These are phyloP conservation scores for Lepidurus arcticus DNA, from an alignment of 1,140 invertebrate genomes.

Conservation along the genomic window DNA sequence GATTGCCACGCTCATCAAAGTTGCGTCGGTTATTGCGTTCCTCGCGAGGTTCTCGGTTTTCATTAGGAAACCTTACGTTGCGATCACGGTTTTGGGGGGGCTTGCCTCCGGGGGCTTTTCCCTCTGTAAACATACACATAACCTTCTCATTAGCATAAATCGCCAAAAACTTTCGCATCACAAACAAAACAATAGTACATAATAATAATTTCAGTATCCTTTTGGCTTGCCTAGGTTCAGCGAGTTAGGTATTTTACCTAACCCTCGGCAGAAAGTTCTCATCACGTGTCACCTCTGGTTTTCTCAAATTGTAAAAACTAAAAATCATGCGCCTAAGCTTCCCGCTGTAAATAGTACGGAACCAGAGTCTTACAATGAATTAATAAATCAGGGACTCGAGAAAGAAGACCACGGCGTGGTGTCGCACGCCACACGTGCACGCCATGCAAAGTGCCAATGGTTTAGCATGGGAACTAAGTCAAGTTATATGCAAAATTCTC, in stretches of 20 bases:
- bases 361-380: too few species aligned
- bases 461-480: background rate
- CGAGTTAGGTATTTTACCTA: background rate
- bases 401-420: background rate
- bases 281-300: background rate
- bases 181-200: background rate
- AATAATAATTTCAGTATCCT: conserved; percentile 29
- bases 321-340: background rate
- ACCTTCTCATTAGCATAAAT: background rate
- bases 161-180: background rate
- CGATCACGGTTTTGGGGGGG: conserved; percentile 41
- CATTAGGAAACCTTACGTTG: conserved; percentile 50
- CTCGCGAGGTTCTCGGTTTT: conserved; percentile 52
- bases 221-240: conserved; percentile 30
- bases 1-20: conserved; percentile 55
- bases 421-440: conserved; percentile 10
- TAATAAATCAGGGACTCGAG: background rate
- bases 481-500: background rate
- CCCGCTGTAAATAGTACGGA: too few species aligned
- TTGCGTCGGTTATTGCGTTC: conserved; percentile 67
- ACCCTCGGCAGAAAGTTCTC: conserved; percentile 28
- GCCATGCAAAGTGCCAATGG: background rate
- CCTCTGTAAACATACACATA: conserved; percentile 29
- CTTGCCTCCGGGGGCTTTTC: conserved; percentile 41
- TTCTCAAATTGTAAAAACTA: background rate